Base-by-base conservation (phyloP, 2,888 invertebrate species). In the Xestia sexstrigata region DNA sequence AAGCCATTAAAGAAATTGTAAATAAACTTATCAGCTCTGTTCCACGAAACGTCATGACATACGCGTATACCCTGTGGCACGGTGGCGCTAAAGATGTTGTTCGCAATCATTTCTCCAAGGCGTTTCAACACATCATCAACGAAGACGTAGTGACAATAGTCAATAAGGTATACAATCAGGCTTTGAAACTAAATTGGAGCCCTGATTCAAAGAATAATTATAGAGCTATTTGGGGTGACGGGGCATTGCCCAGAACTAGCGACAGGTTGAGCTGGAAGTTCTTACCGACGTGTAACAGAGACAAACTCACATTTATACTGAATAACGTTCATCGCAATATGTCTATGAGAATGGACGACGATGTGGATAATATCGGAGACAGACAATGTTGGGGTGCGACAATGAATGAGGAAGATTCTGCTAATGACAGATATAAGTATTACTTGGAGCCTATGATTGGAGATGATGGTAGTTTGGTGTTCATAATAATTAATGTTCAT, bases 51-150 rank as follows among this genome's bases (percentile, higher is more conserved):
- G 82, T 84, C 7, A 79, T 90, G 77, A 52, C 69, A 0, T 92
- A 79, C 55, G 89, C 89, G n/a, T 89, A 90, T 60, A 89, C 87
- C 67, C 81, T 92, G 15, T 92, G 91, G 90, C 78, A 82, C 1
- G 78, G 83, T 9, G 74, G 20, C 11, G 82, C 70, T 30, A 76
- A 83, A 70, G 79, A 87, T 26, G 67, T 91, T 15, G 83, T 91
- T 7, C 73, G 63, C 0, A 83, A 84, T n/a, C 39, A 85, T 73
- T 92, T 92, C 52, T 92, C 92, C 9, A 8, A 55, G 11, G 35
- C 75, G 9, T 88, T 92, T 67, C 83, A 84, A 68, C 58, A 82
- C 8, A 89, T 92, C 0, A 83, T 89, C 2, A 85, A 85, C 52
- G 71, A 74, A 30, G 78, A 84, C 13, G 8, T 52, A 35, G 86